Evolutionary conservation across 2,888 invertebrate species (phyloP), one percentile per base, ranked within the genome.

Genomic region (Dryocosmus kuriphilus): DNA sequence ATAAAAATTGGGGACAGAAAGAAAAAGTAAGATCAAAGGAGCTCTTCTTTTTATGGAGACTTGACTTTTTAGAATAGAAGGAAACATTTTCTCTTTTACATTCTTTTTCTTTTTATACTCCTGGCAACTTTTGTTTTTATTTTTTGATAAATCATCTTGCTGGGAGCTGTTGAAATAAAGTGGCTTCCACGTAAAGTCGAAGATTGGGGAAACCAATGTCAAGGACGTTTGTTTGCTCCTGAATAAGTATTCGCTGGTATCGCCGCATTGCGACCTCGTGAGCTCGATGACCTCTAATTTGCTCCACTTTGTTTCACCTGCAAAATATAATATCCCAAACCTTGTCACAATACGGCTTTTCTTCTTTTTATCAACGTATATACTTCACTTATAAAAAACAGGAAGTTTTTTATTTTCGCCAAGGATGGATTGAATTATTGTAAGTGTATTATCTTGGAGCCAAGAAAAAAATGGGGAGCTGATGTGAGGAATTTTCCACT

Each of bases 221-320:
- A 71, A 71, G 71, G 71, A 51, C 51, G 46, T 71, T 51, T 32
- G 51, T 71, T 51, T 71, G 71, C 71, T 71, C n/a, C 51, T 71
- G 51, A 71, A 71, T 71, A 71, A 71, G 46, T 71, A 71, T 30
- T 71, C 30, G n/a, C n/a, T 71, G 67, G 41, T 46, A 51, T 71
- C 71, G 46, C 71, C 46, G 71, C 71, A 71, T 71, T 71, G 71
- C 71, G 71, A 71, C 71, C 71, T 71, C 71, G 71, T 51, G 46
- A 71, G 71, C 71, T 51, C 71, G 71, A 71, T 51, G 51, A 71
- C 71, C 71, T 51, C n/a, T 71, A 51, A 51, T 71, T 51, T 51
- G 46, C 51, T 71, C 51, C n/a, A 30, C 41, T 71, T 71, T 71
- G 46, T 71, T 71, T 46, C 30, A 71, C 71, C 51, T 71, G 30